Conservation (phyloP, 2,888 invertebrate species). For the Leptinotarsa peninsularis region DNA sequence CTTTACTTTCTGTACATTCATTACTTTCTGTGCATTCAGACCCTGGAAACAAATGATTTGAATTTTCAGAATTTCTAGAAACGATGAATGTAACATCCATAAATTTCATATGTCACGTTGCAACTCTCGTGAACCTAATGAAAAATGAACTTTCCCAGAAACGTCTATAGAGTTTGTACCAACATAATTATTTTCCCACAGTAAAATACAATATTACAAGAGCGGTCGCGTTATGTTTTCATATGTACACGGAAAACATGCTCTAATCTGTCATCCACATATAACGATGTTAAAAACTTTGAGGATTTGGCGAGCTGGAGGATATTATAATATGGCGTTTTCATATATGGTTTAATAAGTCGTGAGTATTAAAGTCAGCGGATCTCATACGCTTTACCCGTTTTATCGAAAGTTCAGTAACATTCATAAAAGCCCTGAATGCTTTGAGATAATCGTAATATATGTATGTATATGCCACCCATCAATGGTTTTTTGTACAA, state of each 20-base stretch:
- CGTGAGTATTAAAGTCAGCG: neutral
- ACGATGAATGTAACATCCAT: too few species aligned
- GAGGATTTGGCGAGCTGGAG: neutral
- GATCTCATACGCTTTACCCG: neutral
- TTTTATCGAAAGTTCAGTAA: neutral
- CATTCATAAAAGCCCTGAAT: too few species aligned
- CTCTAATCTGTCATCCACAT: conserved; percentile 13
- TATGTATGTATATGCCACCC: too few species aligned
- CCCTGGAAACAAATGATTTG: too few species aligned
- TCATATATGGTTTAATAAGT: conserved; percentile 5
- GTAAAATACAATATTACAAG: neutral
- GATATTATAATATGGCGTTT: conserved; percentile 5
- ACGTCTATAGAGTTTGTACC: too few species aligned
- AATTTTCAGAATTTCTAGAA: too few species aligned
- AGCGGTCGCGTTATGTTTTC: neutral
- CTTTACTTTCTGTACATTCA: too few species aligned
- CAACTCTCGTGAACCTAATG: neutral
- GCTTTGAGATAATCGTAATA: too few species aligned
- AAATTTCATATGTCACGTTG: too few species aligned
- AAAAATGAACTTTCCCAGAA: neutral
- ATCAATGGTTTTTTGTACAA: too few species aligned
- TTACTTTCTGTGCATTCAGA: too few species aligned
- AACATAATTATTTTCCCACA: conserved; percentile 4
- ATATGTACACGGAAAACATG: conserved; percentile 1
- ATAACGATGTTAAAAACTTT: conserved; percentile 7